Evolutionary conservation across 2,113 vertebrate species (phyloP).

Genomic region (Shinisaurus crocodilurus): DNA sequence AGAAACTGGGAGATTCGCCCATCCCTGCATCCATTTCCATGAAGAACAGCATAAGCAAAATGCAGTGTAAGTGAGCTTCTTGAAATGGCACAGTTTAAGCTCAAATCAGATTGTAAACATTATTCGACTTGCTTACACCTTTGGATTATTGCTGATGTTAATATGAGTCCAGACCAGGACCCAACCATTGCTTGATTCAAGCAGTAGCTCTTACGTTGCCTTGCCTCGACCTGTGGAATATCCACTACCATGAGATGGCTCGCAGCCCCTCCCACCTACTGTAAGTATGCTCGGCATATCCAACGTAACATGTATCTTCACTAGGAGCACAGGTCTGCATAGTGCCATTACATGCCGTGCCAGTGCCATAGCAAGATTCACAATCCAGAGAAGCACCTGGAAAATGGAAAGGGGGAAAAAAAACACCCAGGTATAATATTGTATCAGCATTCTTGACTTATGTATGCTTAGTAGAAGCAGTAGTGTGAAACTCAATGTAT

Average conservation of each 20-base stretch:
- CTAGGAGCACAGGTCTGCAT: not conserved
- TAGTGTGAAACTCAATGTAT: no score
- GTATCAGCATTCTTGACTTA: no score
- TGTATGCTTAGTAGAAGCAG: no score
- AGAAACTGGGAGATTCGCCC: no score
- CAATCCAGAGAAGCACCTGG: not conserved
- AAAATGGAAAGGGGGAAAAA: not conserved
- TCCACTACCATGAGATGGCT: not conserved
- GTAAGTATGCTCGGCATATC: not conserved
- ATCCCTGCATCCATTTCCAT: no score
- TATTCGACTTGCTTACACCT: not conserved
- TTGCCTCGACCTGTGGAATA: not conserved
- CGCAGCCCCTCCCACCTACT: not conserved
- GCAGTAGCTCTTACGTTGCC: not conserved
- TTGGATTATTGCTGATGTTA: not conserved
- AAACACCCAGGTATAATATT: not conserved
- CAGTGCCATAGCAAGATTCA: not conserved
- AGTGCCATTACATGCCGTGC: not conserved
- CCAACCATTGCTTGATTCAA: not conserved
- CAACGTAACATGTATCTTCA: not conserved
- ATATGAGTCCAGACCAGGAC: not conserved
- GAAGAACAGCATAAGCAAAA: no score
- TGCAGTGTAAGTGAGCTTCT: no score
- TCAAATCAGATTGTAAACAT: not conserved
- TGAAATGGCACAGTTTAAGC: no score